Evolutionary conservation across 2,113 vertebrate genomes (phyloP).

Genomic region (Boleophthalmus pectinirostris): DNA sequence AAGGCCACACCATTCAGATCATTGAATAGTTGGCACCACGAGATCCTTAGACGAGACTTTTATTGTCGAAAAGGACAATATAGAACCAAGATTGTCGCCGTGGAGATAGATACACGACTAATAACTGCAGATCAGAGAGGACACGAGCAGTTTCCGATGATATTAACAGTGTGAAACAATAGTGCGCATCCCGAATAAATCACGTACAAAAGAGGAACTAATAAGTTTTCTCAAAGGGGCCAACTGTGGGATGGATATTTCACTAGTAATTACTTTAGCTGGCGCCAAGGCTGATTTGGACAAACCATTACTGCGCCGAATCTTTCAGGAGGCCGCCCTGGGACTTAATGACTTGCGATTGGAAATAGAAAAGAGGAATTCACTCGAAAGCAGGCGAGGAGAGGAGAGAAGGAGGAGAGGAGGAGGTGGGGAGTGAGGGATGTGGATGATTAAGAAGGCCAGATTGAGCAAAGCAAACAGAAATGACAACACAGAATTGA

Average conservation of each 20-base stretch:
- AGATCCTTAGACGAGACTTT: background rate
- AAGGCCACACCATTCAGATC: conserved; percentile 15
- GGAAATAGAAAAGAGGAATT: conserved; percentile 29
- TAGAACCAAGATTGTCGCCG: conserved; percentile 12
- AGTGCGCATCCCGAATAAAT: conserved; percentile 36
- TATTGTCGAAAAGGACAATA: conserved; percentile 14
- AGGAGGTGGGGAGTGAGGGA: conserved; percentile 36
- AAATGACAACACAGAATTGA: conserved; percentile 28
- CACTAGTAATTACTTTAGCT: conserved; percentile 49
- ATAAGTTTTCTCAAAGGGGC: conserved; percentile 52
- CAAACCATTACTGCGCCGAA: conserved; percentile 51
- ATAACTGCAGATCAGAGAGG: conserved; percentile 14
- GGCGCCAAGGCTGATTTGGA: conserved; percentile 44
- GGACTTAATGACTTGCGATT: conserved; percentile 59
- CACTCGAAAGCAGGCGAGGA: conserved; percentile 8
- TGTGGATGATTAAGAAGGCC: conserved; percentile 43
- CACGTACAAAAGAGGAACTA: conserved; percentile 42
- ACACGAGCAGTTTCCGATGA: conserved; percentile 32
- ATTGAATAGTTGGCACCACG: conserved; percentile 2
- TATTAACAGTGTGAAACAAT: conserved; percentile 38
- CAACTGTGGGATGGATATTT: conserved; percentile 50
- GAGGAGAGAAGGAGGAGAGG: background rate
- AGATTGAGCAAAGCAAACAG: conserved; percentile 49
- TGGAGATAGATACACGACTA: conserved; percentile 11
- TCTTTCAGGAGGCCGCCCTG: conserved; percentile 42